Percentiles rank a stretch among this genome's conserved stretches.
These are phyloP conservation scores for Struthio camelus DNA, from an alignment of 2,113 vertebrate genomes.

Conservation along the genomic window DNA sequence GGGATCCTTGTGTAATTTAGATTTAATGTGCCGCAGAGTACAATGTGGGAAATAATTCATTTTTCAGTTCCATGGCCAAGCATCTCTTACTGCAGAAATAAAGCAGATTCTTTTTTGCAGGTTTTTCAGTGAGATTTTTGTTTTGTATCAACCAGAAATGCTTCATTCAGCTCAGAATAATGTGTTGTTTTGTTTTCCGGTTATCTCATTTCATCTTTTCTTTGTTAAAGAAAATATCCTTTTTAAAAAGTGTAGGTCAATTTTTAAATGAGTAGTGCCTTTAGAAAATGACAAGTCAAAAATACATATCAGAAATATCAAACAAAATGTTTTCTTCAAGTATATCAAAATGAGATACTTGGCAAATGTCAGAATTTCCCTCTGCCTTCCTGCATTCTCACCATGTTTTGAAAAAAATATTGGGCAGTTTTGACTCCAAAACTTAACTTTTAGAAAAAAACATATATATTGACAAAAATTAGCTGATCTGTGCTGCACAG, in stretches of 20 bases:
- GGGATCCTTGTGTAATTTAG: conserved; percentile 11
- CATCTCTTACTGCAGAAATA: neutral
- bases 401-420: neutral
- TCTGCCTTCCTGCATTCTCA: neutral
- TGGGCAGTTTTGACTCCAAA: neutral
- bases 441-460: neutral
- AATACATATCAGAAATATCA: neutral
- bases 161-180: neutral
- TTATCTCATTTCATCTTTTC: neutral
- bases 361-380: neutral
- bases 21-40: conserved; percentile 36
- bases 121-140: neutral
- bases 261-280: neutral
- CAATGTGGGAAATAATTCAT: conserved; percentile 40
- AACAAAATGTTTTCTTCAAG: neutral
- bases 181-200: neutral
- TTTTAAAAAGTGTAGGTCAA: neutral
- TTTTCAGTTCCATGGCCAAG: conserved; percentile 22
- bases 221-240: neutral
- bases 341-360: neutral
- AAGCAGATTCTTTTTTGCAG: neutral
- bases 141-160: neutral
- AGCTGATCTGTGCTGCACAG: neutral
- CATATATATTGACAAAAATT: neutral
- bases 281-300: conserved; percentile 14